These are phyloP conservation scores for Diplodus sargus DNA, from an alignment of 2,797 vertebrate species.

Conservation along the genomic window DNA sequence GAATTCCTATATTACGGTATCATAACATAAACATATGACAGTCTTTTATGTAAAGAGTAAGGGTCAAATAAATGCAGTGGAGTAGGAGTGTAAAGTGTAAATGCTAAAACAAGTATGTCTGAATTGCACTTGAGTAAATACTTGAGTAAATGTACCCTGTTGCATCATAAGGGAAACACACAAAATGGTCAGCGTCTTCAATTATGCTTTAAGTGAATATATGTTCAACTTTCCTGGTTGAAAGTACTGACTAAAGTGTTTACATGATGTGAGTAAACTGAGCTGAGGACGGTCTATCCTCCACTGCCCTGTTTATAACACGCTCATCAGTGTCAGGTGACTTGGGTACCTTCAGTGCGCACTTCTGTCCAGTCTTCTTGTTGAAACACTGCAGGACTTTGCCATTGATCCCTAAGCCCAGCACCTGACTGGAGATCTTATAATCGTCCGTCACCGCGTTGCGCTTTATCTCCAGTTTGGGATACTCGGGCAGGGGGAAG, in stretches of 20 bases:
- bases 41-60: no score
- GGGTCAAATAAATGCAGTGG: no score
- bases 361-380: constrained; percentile 92
- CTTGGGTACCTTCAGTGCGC: constrained; percentile 92
- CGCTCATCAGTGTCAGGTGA: constrained; percentile 20
- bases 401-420: constrained; percentile 97
- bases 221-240: neutral
- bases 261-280: neutral
- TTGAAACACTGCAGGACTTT: constrained; percentile 96
- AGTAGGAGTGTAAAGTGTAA: no score
- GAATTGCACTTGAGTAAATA: no score
- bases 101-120: no score
- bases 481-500: constrained; percentile 76
- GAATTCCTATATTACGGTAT: no score
- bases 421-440: constrained; percentile 93
- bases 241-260: neutral
- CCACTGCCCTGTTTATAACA: constrained; percentile 1
- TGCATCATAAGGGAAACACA: neutral
- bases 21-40: no score
- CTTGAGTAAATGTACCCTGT: no score
- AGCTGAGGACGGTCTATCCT: neutral
- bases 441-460: constrained; percentile 97
- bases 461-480: constrained; percentile 92
- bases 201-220: neutral
- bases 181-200: neutral